These are phyloP conservation scores for Silvanus unidentatus DNA, from an alignment of 2,888 invertebrate genomes.

Conservation along the genomic window DNA sequence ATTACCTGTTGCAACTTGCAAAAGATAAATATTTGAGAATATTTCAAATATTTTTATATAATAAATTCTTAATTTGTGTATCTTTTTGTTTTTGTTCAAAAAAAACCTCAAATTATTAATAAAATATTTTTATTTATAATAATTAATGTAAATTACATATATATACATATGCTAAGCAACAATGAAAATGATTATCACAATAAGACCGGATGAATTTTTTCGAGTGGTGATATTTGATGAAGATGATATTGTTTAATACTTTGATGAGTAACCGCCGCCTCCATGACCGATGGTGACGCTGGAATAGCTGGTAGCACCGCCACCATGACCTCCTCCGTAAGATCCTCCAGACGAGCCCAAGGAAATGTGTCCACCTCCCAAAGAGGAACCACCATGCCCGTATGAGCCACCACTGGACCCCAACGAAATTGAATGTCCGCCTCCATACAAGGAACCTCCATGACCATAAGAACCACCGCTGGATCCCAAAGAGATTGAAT, in stretches of 20 bases:
- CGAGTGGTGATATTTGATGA: constrained; percentile 9
- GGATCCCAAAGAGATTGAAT: constrained; percentile 7
- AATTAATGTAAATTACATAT: no score
- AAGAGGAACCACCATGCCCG: constrained; percentile 10
- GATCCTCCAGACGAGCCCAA: constrained; percentile 11
- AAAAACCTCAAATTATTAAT: no score
- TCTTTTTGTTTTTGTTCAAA: no score
- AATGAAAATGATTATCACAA: no score
- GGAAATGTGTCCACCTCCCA: constrained; percentile 4
- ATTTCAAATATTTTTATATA: no score
- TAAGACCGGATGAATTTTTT: constrained; percentile 8
- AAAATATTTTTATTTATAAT: no score
- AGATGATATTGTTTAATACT: constrained; percentile 15
- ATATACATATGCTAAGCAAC: no score
- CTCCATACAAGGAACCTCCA: constrained; percentile 4
- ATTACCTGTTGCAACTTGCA: no score
- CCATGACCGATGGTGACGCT: constrained; percentile 25
- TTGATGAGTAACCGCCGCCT: constrained; percentile 14
- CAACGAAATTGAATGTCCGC: constrained; percentile 17
- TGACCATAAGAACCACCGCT: constrained; percentile 14
- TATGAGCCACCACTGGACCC: constrained; percentile 11
- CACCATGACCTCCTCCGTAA: constrained; percentile 20
- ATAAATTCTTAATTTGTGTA: no score
- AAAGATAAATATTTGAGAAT: no score
- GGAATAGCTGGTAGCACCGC: constrained; percentile 28